Evolutionary conservation across 2,113 vertebrate species (phyloP).

Genomic region (Equus quagga): DNA sequence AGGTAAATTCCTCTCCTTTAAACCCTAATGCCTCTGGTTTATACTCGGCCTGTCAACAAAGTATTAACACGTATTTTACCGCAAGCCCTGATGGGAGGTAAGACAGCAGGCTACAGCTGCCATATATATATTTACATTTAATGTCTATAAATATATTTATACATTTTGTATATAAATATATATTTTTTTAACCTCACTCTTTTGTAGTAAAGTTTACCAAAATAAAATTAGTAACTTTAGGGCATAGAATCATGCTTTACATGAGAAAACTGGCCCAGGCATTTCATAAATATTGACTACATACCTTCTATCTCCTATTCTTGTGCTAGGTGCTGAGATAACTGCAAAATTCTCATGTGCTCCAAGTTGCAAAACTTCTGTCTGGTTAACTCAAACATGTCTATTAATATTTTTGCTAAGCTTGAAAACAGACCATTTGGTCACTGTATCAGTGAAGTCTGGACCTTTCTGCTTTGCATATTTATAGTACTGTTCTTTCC

Average conservation of each 20-base stretch:
- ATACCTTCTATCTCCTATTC: not conserved
- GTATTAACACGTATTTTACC: not conserved
- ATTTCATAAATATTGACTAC: not conserved
- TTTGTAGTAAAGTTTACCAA: not conserved
- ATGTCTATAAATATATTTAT: not conserved
- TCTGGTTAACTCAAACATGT: not conserved
- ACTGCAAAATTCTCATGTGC: not conserved
- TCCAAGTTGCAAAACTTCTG: not conserved
- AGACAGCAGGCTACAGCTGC: not conserved
- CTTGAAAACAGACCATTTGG: not conserved
- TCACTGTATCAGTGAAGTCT: not conserved
- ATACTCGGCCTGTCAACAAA: slow-evolving; percentile 1
- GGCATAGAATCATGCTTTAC: not conserved
- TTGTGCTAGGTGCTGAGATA: not conserved
- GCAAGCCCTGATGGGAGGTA: not conserved
- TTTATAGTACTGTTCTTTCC: not conserved
- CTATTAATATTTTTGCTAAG: not conserved
- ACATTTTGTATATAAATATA: not conserved
- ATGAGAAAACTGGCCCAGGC: not conserved
- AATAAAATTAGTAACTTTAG: not conserved
- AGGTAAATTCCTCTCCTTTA: slow-evolving; percentile 13
- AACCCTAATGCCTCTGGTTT: not conserved
- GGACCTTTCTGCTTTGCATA: not conserved
- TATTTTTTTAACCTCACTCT: not conserved
- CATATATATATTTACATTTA: fast-evolving